Base-by-base conservation (phyloP, 2,888 invertebrate species). In the Amblyjoppa fuscipennis region DNA sequence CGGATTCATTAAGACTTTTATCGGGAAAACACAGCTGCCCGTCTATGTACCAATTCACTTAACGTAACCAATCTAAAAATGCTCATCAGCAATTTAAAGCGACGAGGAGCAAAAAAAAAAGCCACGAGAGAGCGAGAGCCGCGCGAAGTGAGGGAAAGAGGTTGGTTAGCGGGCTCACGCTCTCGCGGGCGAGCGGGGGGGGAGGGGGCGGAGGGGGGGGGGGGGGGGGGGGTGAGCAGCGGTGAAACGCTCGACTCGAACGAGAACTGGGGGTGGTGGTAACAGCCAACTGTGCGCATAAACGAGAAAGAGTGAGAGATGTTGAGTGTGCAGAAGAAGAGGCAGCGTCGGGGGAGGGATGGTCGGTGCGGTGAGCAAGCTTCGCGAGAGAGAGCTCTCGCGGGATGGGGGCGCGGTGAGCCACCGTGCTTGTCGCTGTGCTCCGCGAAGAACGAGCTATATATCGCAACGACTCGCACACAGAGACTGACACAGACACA, bases 51-150 rank as follows among this genome's bases (percentile, higher is more conserved):
- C 94, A 94, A 94, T 94, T 92, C 93, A 94, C 93, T 94, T 93
- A 94, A 93, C 92, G 92, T 91, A 91, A 92, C 93, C 93, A 93
- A 93, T 94, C 92, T 93, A 92, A 93, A 93, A 93, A 93, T 93
- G 92, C 93, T 94, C 93, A 94, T 94, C 94, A 93, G 94, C 93
- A 94, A 93, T 94, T 94, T 94, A 94, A 94, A 94, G 89, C 92
- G 92, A 90, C 90, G 80, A 80, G 80, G 53, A 80, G 45, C 20
- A 20, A 75, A 73, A 83, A 41, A 64, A 79, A 64, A 20, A 69
- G 41, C 41, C 59, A 53, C 34, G 56, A 89, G 88, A 87, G 88
- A 89, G 86, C 88, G 88, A 87, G 87, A 83, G 87, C 85, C 81
- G 77, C 59, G 86, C 84, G 88, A 86, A 83, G 87, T 41, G 82